These are phyloP conservation scores for Polyodon spathula DNA, from an alignment of 2,113 vertebrate genomes.

Conservation along the genomic window DNA sequence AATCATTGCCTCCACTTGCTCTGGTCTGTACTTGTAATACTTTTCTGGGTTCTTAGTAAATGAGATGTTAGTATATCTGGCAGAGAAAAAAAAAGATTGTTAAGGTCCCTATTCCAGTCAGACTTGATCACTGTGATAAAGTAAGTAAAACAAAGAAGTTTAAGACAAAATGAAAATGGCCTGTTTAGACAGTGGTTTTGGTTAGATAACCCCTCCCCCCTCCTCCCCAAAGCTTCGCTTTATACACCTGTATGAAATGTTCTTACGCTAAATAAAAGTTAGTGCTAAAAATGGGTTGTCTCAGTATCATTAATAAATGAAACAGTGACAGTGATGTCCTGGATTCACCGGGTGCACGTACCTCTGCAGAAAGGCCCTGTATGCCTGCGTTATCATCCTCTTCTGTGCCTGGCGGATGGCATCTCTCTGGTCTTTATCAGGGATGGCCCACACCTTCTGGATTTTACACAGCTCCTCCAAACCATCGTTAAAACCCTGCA, in stretches of 20 bases:
- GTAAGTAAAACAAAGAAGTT: background rate
- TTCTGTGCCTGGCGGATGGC: conserved; percentile 80
- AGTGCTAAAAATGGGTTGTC: no score
- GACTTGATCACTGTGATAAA: background rate
- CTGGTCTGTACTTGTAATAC: conserved; percentile 85
- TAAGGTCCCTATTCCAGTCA: background rate
- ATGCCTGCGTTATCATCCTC: conserved; percentile 76
- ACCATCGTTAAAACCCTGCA: conserved; percentile 90
- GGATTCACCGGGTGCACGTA: no score
- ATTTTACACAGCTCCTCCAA: conserved; percentile 90
- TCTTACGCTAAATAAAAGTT: no score
- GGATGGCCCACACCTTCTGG: conserved; percentile 95
- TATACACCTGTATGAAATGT: no score
- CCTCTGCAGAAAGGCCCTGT: conserved; percentile 77
- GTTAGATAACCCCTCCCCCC: no score
- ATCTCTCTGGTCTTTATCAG: conserved; percentile 81
- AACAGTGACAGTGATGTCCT: no score
- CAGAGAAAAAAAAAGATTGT: conserved; percentile 9
- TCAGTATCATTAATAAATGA: no score
- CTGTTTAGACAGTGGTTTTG: background rate
- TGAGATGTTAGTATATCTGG: conserved; percentile 75
- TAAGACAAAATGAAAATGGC: background rate
- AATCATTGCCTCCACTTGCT: conserved; percentile 93
- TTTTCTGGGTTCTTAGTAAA: conserved; percentile 97
- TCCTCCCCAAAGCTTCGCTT: no score